Evolutionary conservation across 2,113 vertebrate species (phyloP).

Genomic region (Prietella phreatophila): DNA sequence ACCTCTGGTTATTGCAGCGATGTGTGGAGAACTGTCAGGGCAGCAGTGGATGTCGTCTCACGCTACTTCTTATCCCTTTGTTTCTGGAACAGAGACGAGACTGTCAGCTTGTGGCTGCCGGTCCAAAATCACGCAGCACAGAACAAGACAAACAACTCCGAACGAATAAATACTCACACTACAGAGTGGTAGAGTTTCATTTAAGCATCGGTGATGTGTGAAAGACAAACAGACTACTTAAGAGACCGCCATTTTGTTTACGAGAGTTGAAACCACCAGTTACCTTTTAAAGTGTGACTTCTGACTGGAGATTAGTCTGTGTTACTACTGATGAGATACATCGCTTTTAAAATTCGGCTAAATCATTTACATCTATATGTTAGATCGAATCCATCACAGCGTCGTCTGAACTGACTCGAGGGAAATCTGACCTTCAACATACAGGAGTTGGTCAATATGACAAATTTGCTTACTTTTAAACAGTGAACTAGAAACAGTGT

Average conservation of each 20-base stretch:
- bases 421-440: neutral
- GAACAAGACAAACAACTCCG: neutral
- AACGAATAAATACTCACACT: neutral
- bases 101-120: neutral
- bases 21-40: slow-evolving; percentile 34
- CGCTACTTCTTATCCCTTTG: slow-evolving; percentile 59
- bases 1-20: slow-evolving; percentile 61
- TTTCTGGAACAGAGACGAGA: slow-evolving; percentile 57
- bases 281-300: neutral
- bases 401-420: neutral
- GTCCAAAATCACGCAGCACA: neutral
- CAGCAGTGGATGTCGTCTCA: slow-evolving; percentile 24
- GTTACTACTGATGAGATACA: neutral
- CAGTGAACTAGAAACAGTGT: neutral
- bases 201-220: neutral
- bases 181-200: neutral
- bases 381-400: neutral
- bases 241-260: neutral
- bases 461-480: neutral
- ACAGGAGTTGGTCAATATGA: neutral
- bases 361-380: neutral
- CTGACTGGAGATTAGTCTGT: neutral
- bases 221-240: neutral
- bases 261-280: no score
- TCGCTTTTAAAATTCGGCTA: neutral